A percentile compares a stretch with the other conserved stretches of the same genome.
These are phyloP conservation scores for Chelonia mydas DNA, from an alignment of 2,797 vertebrate species.

Conservation along the genomic window DNA sequence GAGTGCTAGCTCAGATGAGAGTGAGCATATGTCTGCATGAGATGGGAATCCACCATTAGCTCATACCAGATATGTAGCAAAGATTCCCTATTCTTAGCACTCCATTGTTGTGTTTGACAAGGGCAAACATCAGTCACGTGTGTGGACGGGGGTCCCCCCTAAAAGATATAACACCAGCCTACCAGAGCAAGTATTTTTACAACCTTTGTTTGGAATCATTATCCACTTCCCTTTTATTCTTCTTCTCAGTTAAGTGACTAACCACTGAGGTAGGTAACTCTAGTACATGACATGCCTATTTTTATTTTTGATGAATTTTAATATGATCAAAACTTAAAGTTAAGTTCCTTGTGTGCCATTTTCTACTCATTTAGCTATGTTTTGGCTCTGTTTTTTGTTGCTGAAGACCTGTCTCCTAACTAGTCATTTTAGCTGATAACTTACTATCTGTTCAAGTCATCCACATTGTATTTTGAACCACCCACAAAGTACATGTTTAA, in stretches of 20 bases:
- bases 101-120: background rate
- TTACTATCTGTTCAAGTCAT: background rate
- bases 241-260: background rate
- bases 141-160: rapidly evolving
- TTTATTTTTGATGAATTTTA: background rate
- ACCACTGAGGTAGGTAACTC: background rate
- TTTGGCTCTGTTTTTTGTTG: background rate
- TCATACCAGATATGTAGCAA: background rate
- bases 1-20: background rate
- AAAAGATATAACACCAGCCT: background rate
- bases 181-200: background rate
- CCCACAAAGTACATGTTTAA: background rate
- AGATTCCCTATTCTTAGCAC: background rate
- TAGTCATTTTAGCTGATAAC: background rate
- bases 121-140: background rate
- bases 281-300: rapidly evolving
- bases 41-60: background rate
- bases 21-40: background rate
- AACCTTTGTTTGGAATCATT: background rate
- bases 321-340: background rate
- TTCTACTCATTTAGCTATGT: background rate
- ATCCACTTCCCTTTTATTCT: background rate
- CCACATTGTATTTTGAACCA: background rate
- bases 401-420: background rate
- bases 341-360: background rate